A percentile compares a stretch with the other conserved stretches of the same genome.
These are phyloP conservation scores for Sebastes kiyomatsui DNA, from an alignment of 2,797 vertebrate genomes.

Conservation along the genomic window DNA sequence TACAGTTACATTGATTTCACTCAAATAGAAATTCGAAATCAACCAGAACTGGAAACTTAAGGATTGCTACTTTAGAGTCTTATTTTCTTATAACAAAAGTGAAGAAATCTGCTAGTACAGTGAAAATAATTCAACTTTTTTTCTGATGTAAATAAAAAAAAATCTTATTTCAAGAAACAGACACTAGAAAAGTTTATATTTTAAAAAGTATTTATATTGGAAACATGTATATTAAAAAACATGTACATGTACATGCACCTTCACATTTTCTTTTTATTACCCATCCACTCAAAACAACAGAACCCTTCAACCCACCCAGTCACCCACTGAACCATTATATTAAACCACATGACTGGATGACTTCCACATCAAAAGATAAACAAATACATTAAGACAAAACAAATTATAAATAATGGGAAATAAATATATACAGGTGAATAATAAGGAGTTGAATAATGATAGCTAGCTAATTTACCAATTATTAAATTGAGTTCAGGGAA, in stretches of 20 bases:
- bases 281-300: not conserved
- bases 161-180: not conserved
- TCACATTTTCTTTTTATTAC: not conserved
- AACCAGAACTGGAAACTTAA: too few relatives aligned
- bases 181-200: not conserved
- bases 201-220: not conserved
- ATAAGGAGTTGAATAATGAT: too few relatives aligned
- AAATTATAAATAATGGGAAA: not conserved
- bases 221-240: not conserved
- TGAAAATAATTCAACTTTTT: not conserved
- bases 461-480: not conserved
- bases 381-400: not conserved
- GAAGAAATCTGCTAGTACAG: not conserved
- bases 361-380: not conserved
- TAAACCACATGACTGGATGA: not conserved
- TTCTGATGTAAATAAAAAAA: not conserved
- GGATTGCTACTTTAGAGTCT: not conserved
- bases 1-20: too few relatives aligned
- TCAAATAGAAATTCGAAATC: too few relatives aligned
- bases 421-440: not conserved
- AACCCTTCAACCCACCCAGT: not conserved
- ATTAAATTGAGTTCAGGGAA: not conserved
- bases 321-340: not conserved
- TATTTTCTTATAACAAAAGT: not conserved
- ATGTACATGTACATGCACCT: too few relatives aligned